A percentile compares a stretch with the other conserved stretches of the same genome.
Evolutionary conservation across 2,113 vertebrate genomes (phyloP).

Genomic region (Sisor rabdophorus): DNA sequence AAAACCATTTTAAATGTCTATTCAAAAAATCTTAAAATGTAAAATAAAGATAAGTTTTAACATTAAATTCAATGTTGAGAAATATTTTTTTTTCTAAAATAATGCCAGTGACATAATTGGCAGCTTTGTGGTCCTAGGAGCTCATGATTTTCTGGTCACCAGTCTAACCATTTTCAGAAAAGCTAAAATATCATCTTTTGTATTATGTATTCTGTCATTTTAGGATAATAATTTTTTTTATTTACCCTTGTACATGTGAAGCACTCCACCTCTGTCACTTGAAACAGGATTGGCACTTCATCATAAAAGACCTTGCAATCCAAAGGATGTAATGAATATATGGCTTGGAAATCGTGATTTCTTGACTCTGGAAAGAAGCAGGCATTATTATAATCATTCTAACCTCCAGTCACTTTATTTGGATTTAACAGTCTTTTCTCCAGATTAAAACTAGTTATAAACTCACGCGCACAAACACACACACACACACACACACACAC

Average conservation of each 20-base stretch:
- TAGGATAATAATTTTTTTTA: constrained; percentile 35
- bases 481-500: constrained; percentile 12
- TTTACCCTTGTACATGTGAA: constrained; percentile 55
- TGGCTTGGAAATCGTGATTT: constrained; percentile 41
- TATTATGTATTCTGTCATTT: too few species aligned
- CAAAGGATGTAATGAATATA: constrained; percentile 49
- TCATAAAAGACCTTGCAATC: constrained; percentile 54
- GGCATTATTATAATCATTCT: neutral
- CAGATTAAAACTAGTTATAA: neutral
- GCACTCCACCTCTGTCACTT: constrained; percentile 54
- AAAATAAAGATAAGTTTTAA: too few species aligned
- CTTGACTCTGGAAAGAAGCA: constrained; percentile 41
- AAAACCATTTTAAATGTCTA: neutral
- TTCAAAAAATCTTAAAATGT: too few species aligned
- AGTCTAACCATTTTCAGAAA: too few species aligned
- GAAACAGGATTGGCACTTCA: constrained; percentile 57
- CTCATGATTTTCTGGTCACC: too few species aligned
- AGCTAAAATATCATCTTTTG: too few species aligned
- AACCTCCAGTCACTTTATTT: neutral
- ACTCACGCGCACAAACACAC: constrained; percentile 2
- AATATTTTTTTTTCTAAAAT: too few species aligned
- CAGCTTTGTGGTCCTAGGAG: too few species aligned
- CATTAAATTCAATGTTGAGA: too few species aligned
- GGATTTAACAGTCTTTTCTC: too few species aligned
- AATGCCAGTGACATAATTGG: too few species aligned